These are phyloP conservation scores for Orthosia gracilis DNA, from an alignment of 2,888 invertebrate species.

Conservation along the genomic window DNA sequence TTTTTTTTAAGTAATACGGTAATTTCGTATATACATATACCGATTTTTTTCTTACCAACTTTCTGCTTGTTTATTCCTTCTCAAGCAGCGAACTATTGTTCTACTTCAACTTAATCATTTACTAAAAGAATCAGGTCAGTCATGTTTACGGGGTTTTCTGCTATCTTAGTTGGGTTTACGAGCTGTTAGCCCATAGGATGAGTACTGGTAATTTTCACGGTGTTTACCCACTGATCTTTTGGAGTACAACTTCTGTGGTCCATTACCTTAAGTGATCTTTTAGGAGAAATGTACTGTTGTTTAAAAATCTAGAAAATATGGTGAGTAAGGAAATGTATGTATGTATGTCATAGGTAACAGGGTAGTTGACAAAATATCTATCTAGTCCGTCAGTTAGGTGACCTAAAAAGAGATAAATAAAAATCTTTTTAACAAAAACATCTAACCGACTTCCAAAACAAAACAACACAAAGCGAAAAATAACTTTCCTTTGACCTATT, in stretches of 20 bases:
- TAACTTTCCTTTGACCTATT: no score
- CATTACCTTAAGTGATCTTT: slow-evolving; percentile 4
- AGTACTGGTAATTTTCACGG: slow-evolving; percentile 24
- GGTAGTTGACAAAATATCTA: no score
- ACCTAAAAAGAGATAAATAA: no score
- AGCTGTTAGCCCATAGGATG: slow-evolving; percentile 29
- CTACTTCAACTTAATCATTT: slow-evolving; percentile 3
- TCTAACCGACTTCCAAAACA: no score
- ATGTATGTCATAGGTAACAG: no score
- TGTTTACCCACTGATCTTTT: background rate
- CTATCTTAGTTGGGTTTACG: slow-evolving; percentile 20
- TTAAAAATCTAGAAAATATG: background rate
- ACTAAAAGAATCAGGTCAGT: slow-evolving; percentile 2
- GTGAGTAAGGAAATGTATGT: no score
- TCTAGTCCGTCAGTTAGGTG: no score
- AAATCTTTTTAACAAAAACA: no score
- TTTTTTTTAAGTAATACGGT: no score
- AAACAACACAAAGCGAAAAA: no score
- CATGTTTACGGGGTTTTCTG: slow-evolving; percentile 5
- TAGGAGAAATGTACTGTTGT: background rate
- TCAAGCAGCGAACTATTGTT: background rate
- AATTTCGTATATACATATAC: no score
- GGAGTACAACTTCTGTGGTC: background rate
- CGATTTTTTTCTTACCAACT: background rate
- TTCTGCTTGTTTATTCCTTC: background rate